A percentile compares a stretch with the other conserved stretches of the same genome.
Conservation (phyloP, 1,140 invertebrate genomes). For the Drosophila yakuba region DNA sequence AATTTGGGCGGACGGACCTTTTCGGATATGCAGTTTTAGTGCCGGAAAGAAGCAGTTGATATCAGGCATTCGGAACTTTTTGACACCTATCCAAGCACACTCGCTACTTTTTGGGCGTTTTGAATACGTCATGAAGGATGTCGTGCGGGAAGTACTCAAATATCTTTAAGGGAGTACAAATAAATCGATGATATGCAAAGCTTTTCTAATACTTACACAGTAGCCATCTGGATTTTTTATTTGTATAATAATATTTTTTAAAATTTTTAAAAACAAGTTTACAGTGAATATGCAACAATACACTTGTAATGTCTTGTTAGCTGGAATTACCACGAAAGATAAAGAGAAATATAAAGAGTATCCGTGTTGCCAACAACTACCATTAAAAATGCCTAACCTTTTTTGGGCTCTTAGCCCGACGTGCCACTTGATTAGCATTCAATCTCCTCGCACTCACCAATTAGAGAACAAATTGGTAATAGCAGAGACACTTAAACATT, state of each 20-base stretch:
- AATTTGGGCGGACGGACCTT: slow-evolving; percentile 29
- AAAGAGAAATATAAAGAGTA: neutral
- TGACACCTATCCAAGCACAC: slow-evolving; percentile 1
- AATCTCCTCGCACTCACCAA: slow-evolving; percentile 12
- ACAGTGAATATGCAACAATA: too few relatives aligned
- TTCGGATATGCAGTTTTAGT: slow-evolving; percentile 17
- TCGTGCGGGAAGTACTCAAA: neutral
- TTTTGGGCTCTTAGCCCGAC: slow-evolving; percentile 17
- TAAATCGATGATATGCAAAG: neutral
- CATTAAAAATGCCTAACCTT: neutral
- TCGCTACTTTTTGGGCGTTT: neutral
- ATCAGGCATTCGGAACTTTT: slow-evolving; percentile 8
- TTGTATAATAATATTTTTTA: too few relatives aligned
- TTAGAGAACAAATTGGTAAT: slow-evolving; percentile 10
- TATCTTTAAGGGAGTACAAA: neutral
- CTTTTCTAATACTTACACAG: too few relatives aligned
- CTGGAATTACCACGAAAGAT: too few relatives aligned
- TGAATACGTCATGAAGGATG: too few relatives aligned
- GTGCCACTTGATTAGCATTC: slow-evolving; percentile 31
- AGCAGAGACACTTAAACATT: slow-evolving; percentile 9
- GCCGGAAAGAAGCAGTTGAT: neutral
- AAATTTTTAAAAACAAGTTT: too few relatives aligned
- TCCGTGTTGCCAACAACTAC: neutral
- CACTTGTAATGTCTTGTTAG: too few relatives aligned
- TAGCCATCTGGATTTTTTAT: too few relatives aligned